Conservation (phyloP, 2,113 vertebrate genomes). For the Lutjanus erythropterus region DNA sequence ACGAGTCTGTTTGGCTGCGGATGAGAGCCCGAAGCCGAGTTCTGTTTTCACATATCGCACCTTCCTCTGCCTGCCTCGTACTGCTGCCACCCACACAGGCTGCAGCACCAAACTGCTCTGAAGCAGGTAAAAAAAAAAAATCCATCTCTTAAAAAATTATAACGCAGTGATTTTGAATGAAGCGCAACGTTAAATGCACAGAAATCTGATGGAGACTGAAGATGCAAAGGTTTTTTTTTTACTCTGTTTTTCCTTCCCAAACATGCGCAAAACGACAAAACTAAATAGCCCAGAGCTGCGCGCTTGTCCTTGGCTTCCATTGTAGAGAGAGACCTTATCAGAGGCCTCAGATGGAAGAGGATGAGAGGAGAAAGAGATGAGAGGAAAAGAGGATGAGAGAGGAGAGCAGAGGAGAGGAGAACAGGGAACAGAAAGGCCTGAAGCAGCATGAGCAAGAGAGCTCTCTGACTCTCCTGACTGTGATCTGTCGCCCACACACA, state of each 20-base stretch:
- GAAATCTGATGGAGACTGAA: not conserved
- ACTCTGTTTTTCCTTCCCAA: not conserved
- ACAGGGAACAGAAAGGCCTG: slow-evolving; percentile 77
- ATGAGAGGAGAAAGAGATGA: slow-evolving; percentile 76
- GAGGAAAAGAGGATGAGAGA: slow-evolving; percentile 77
- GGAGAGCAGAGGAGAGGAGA: slow-evolving; percentile 72
- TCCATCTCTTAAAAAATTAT: slow-evolving; percentile 10
- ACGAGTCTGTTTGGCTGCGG: slow-evolving; percentile 67
- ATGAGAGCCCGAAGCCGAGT: slow-evolving; percentile 74
- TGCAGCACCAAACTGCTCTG: slow-evolving; percentile 54
- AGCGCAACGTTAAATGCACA: not conserved
- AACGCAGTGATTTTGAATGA: slow-evolving; percentile 41
- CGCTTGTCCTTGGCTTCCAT: slow-evolving; percentile 71
- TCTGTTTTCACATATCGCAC: slow-evolving; percentile 73
- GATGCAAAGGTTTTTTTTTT: slow-evolving; percentile 8
- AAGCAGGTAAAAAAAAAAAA: slow-evolving; percentile 64
- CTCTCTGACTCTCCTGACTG: slow-evolving; percentile 79
- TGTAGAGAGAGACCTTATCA: slow-evolving; percentile 77
- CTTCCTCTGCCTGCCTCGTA: slow-evolving; percentile 64
- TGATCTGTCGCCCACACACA: slow-evolving; percentile 81
- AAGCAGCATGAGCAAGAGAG: slow-evolving; percentile 79
- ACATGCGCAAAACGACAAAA: slow-evolving; percentile 14
- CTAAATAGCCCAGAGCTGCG: slow-evolving; percentile 60
- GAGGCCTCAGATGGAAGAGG: slow-evolving; percentile 76
- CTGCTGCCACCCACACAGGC: slow-evolving; percentile 73